These are phyloP conservation scores for Nannobrachium achirus DNA, from an alignment of 2,113 vertebrate species.

Conservation along the genomic window DNA sequence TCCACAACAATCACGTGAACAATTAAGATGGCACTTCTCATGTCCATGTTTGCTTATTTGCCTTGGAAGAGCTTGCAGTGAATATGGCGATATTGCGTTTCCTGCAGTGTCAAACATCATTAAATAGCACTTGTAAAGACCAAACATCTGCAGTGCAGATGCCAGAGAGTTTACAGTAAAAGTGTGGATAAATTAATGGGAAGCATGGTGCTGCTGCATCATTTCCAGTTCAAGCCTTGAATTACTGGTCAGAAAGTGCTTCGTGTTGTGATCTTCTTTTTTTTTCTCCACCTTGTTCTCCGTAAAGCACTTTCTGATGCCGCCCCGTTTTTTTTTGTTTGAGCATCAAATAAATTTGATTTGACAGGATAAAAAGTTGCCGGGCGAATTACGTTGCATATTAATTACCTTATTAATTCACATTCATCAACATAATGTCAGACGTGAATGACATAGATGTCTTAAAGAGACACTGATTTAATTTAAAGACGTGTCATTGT, in stretches of 20 bases:
- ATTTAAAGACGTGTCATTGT: neutral
- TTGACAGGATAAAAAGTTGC: conserved; percentile 26
- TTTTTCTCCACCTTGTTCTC: no score
- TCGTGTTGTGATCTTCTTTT: no score
- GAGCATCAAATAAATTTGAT: no score
- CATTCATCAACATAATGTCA: conserved; percentile 28
- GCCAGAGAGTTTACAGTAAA: conserved; percentile 72
- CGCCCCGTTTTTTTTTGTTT: no score
- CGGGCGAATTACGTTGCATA: conserved; percentile 50
- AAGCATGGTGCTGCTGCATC: conserved; percentile 57
- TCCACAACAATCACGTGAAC: conserved; percentile 7
- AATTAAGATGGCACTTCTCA: conserved; percentile 47
- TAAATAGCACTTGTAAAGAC: conserved; percentile 69
- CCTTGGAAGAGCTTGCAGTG: conserved; percentile 54
- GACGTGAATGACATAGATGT: conserved; percentile 20
- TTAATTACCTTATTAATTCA: conserved; percentile 41
- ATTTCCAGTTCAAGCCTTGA: conserved; percentile 66
- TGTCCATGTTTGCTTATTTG: conserved; percentile 61
- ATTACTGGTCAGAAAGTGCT: conserved; percentile 53
- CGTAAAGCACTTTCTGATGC: no score
- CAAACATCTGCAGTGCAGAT: conserved; percentile 65
- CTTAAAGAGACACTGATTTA: neutral
- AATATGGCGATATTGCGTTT: conserved; percentile 50
- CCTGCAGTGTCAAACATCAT: conserved; percentile 54
- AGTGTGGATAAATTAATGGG: conserved; percentile 70